phyloP scores from a whole-genome alignment of 2,888 invertebrate species.

The Drosophila tanythrix region DNA sequence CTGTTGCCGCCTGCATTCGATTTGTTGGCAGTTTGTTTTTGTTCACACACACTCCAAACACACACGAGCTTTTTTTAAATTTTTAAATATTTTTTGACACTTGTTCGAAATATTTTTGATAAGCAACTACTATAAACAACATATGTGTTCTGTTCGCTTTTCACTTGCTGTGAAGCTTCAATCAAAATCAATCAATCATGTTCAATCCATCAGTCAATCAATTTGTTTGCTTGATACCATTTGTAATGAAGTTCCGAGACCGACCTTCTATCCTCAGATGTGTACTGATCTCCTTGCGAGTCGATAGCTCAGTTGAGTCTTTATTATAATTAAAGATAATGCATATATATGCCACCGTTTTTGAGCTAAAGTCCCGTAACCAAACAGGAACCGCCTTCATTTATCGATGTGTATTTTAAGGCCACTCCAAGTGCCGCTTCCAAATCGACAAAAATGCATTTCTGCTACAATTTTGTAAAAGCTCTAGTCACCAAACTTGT shows the following conservation, averaged over 20 bases:
- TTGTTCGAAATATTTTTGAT: slow-evolving; percentile 24
- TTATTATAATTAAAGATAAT: too few relatives aligned
- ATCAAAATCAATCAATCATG: not conserved
- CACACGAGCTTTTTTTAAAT: not conserved
- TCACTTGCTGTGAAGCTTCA: not conserved
- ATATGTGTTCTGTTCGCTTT: not conserved
- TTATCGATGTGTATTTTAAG: not conserved
- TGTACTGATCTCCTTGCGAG: not conserved
- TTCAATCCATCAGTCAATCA: not conserved
- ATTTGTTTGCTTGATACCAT: not conserved
- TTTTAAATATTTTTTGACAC: slow-evolving; percentile 14
- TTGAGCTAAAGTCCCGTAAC: not conserved
- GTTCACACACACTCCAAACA: not conserved
- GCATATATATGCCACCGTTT: not conserved
- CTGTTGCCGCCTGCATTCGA: not conserved
- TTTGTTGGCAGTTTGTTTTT: not conserved
- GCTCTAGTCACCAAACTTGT: not conserved
- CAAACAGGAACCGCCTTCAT: not conserved
- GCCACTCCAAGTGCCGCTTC: not conserved
- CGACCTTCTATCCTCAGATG: not conserved
- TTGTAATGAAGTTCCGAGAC: not conserved
- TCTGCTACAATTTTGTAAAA: not conserved
- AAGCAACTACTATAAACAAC: not conserved
- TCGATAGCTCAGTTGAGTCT: not conserved
- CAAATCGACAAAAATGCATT: not conserved